These are phyloP conservation scores for Numenius phaeopus DNA, from an alignment of 2,797 vertebrate genomes.

Conservation along the genomic window DNA sequence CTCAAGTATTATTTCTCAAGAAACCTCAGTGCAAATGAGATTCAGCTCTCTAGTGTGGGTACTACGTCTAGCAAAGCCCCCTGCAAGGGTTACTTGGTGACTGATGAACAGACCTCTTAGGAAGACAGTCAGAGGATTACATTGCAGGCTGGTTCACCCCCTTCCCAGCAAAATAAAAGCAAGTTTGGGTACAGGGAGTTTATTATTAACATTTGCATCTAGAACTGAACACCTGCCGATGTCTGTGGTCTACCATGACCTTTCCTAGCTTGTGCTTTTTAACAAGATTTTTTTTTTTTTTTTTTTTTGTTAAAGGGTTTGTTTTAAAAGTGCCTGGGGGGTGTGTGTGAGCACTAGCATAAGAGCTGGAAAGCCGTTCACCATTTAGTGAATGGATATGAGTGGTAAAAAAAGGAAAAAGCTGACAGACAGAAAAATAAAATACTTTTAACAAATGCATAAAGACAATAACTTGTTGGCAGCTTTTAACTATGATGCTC, in stretches of 20 bases:
- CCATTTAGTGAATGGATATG: background rate
- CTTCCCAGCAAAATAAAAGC: background rate
- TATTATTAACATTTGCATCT: background rate
- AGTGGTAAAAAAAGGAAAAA: background rate
- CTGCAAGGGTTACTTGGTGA: background rate
- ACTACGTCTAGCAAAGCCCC: background rate
- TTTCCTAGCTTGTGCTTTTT: background rate
- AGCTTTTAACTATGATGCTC: background rate
- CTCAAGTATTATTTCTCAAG: background rate
- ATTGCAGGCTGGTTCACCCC: background rate
- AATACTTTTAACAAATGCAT: background rate
- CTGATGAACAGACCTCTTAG: background rate
- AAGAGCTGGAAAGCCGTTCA: background rate
- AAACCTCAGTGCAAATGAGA: background rate
- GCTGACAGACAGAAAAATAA: background rate
- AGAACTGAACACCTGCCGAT: background rate
- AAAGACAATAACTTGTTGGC: background rate
- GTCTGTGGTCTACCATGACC: background rate
- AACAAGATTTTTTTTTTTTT: background rate
- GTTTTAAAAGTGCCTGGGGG: background rate
- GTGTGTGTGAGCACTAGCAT: accelerated
- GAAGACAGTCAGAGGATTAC: background rate
- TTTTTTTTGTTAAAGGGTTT: background rate
- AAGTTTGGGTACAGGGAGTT: background rate
- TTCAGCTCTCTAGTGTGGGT: background rate